Conservation (phyloP, 2,888 invertebrate species). For the Gymnocheta viridis region DNA sequence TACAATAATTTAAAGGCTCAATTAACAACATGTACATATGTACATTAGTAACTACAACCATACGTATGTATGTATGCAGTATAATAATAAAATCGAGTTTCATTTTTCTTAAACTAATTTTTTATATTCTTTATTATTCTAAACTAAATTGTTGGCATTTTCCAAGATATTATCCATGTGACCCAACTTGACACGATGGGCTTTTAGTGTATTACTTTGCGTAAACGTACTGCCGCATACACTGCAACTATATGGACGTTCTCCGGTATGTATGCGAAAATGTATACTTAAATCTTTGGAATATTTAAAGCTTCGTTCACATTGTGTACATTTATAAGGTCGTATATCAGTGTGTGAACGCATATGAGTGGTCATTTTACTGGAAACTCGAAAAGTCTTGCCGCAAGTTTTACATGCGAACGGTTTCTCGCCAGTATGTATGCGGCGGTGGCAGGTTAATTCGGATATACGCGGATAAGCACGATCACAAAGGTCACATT, state of each 20-base stretch:
- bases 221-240: constrained; percentile 63
- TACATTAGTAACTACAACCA: too few relatives aligned
- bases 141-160: neutral
- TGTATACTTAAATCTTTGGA: constrained; percentile 67
- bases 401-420: constrained; percentile 59
- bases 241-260: constrained; percentile 58
- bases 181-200: constrained; percentile 55
- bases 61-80: too few relatives aligned
- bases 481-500: constrained; percentile 61
- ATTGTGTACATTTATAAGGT: constrained; percentile 62
- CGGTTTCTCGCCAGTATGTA: constrained; percentile 65
- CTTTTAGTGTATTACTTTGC: constrained; percentile 54
- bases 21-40: too few relatives aligned
- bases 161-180: constrained; percentile 36
- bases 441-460: constrained; percentile 46
- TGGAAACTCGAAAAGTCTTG: constrained; percentile 59
- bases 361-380: constrained; percentile 57
- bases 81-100: too few relatives aligned
- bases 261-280: constrained; percentile 59
- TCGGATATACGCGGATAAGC: constrained; percentile 50
- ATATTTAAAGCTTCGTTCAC: constrained; percentile 64
- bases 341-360: constrained; percentile 62
- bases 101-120: constrained; percentile 75
- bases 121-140: neutral
- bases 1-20: too few relatives aligned